Evolutionary conservation across 2,113 vertebrate species (phyloP), one percentile per base, ranked within the genome.

Genomic region (Paramisgurnus dabryanus): DNA sequence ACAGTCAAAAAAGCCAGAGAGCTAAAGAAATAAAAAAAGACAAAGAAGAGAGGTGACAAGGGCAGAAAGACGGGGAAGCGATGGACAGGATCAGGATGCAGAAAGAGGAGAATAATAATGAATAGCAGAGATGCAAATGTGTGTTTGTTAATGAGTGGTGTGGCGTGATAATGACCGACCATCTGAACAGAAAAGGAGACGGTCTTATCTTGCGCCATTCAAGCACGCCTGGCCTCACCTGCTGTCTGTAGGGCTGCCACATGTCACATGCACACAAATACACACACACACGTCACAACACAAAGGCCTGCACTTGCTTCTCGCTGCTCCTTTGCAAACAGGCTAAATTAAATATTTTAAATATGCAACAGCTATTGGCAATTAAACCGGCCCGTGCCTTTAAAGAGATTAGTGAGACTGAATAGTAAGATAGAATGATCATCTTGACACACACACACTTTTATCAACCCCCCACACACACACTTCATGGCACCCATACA

Each of bases 161-260:
- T 87, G 84, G 93, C 88, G 89, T 93, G 92, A 94, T 94, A 95
- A 95, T 94, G 90, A 93, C 91, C 89, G 89, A 88, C 90, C 87
- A 92, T 90, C 91, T 93, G 93, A 94, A 92, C 91, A 93, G 80
- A 93, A 92, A 93, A 91, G 93, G 90, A 90, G 92, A 91, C 82
- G 86, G 88, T 90, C 92, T 94, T 94, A 94, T 94, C 94, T 90
- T 80, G 73, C 87, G 65, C 91, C 85, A 91, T 91, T 90, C 91
- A 92, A 91, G 91, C 92, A 87, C 89, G 90, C 85, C 91, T 91
- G 75, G 92, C 92, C 94, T 95, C 93, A 95, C 94, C 93, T 95
- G 93, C 93, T 92, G 92, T 92, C 93, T 90, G 91, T 53, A 92
- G 91, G 93, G 88, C 87, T 88, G 87, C 92, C 87, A 90, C 90